These are phyloP conservation scores for Liposcelis brunnea DNA, from an alignment of 2,888 invertebrate genomes.

Conservation along the genomic window DNA sequence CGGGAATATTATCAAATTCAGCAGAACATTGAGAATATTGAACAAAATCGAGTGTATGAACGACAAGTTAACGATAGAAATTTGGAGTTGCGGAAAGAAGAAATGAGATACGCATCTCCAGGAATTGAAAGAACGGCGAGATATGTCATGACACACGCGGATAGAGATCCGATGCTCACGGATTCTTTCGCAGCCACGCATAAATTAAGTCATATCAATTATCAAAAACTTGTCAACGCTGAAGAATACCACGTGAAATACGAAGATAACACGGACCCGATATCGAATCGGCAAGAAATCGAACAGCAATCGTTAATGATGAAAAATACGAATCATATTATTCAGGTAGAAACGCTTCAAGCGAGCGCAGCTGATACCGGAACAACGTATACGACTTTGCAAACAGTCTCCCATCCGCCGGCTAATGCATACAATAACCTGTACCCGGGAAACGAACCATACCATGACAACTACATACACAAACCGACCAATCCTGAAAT, in stretches of 20 bases:
- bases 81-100: no score
- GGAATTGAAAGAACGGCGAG: neutral
- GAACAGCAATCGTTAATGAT: neutral
- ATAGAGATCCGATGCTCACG: slow-evolving; percentile 3
- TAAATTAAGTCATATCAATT: neutral
- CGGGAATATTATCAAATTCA: neutral
- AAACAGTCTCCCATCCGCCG: neutral
- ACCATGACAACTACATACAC: no score
- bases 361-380: neutral
- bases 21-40: neutral
- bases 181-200: neutral
- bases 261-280: slow-evolving; percentile 6
- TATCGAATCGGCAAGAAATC: slow-evolving; percentile 2
- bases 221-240: neutral
- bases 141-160: slow-evolving; percentile 6
- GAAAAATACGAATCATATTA: neutral
- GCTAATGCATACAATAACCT: neutral
- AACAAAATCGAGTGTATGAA: neutral
- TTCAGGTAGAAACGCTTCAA: no score
- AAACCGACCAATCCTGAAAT: no score
- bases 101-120: no score
- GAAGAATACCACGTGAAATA: slow-evolving; percentile 7
- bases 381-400: slow-evolving; percentile 2
- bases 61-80: no score
- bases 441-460: neutral